Conservation (phyloP, 2,888 invertebrate genomes). For the Chelonus formosanus region DNA sequence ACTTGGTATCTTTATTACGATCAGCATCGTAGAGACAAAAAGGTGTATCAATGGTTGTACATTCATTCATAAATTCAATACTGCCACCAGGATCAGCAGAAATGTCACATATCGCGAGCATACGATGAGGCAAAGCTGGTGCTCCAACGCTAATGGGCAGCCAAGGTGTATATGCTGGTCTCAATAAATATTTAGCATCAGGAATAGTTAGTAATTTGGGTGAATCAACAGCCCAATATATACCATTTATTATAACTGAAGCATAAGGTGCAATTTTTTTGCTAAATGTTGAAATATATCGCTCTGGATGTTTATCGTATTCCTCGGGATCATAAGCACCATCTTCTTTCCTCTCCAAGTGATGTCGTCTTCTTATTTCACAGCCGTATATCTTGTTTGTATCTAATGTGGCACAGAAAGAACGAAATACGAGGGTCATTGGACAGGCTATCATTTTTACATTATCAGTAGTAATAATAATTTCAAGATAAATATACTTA, state of each 20-base stretch:
- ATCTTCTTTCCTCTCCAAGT: conserved; percentile 90
- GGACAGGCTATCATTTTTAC: neutral
- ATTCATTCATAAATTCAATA: conserved; percentile 99
- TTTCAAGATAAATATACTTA: conserved; percentile 65
- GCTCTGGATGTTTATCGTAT: conserved; percentile 91
- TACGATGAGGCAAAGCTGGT: conserved; percentile 87
- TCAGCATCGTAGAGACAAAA: conserved; percentile 99
- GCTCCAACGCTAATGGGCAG: conserved; percentile 87
- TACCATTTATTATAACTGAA: conserved; percentile 96
- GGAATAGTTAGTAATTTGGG: conserved; percentile 97
- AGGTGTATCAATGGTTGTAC: conserved; percentile 98
- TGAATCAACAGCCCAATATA: conserved; percentile 98
- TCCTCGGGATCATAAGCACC: conserved; percentile 91
- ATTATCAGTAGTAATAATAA: neutral
- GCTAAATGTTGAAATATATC: conserved; percentile 95
- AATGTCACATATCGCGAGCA: conserved; percentile 97
- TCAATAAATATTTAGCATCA: conserved; percentile 93
- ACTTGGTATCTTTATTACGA: conserved; percentile 94
- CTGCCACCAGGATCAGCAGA: conserved; percentile 99
- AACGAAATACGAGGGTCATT: conserved; percentile 15
- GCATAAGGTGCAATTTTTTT: conserved; percentile 98
- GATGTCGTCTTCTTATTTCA: conserved; percentile 92
- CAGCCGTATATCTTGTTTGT: conserved; percentile 96
- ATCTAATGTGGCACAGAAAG: conserved; percentile 67
- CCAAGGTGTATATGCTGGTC: conserved; percentile 93